Evolutionary conservation across 2,888 invertebrate genomes (phyloP), one percentile per base, ranked within the genome.

Genomic region (Balanococcus diminutus): DNA sequence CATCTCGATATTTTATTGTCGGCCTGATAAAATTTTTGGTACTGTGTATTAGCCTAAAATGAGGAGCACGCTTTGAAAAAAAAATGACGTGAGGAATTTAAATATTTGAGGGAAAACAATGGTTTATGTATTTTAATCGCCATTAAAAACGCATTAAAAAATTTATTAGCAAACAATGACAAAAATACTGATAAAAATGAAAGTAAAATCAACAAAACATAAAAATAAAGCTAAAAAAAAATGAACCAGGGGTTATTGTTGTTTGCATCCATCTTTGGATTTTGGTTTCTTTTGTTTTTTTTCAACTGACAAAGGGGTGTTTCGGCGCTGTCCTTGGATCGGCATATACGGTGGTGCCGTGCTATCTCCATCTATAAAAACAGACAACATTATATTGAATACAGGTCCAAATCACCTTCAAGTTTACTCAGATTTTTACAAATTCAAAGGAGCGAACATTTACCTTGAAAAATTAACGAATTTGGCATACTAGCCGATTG

Each of bases 301-400:
- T 88, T 93, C 92, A 87, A 92, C 91, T 87, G 93, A 92, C 75
- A 31, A 28, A 19, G 85, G 39, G n/a, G 93, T 91, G 1, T 91
- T 92, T 88, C 94, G 91, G 87, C 94, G 91, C 88, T 94, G 94
- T 81, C 94, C 94, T 90, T 94, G 94, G 88, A 95, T 94, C 81
- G 94, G 94, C 94, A 95, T 94, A 89, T 95, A 94, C 86, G 94
- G 94, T 8, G 94, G 93, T 0, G 82, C 86, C 2, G 82, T 31
- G 19, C 19, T 36, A 79, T 85, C 85, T 56, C 61, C 61, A 28
- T 86, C 86, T 84, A 61, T 16, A n/a, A n/a, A n/a, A n/a, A n/a
- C n/a, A n/a, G n/a, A 2, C 16, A n/a, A n/a, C 28, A 31, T 16
- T 3, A 32, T 16, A 31, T n/a, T 32, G 4, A n/a, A 6, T n/a